Evolutionary conservation across 2,797 vertebrate genomes (phyloP).

Genomic region (Nyctibius grandis): DNA sequence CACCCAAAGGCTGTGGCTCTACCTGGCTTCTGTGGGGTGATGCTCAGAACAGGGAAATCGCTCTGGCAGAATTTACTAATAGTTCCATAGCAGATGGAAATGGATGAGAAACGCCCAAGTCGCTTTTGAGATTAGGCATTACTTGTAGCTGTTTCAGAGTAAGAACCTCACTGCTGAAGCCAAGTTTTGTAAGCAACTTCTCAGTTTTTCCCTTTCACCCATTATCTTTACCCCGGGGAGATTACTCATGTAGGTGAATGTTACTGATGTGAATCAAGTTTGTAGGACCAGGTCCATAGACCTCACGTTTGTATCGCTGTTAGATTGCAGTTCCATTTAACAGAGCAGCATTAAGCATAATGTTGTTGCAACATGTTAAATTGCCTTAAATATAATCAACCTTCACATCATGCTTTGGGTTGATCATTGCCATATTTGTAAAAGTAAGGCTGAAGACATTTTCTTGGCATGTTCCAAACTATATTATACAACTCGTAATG

Average conservation of each 20-base stretch:
- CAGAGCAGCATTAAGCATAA: background rate
- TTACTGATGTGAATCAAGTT: background rate
- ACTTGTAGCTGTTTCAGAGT: background rate
- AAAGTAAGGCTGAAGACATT: background rate
- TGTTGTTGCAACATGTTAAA: constrained; percentile 4
- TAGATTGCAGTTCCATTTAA: background rate
- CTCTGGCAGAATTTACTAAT: background rate
- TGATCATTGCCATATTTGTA: constrained; percentile 44
- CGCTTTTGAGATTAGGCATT: accelerated
- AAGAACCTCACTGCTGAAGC: background rate
- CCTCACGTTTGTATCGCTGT: background rate
- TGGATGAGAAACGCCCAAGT: accelerated
- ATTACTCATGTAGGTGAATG: background rate
- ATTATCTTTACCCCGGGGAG: background rate
- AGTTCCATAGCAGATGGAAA: background rate
- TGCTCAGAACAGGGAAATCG: accelerated
- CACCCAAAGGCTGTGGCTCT: background rate
- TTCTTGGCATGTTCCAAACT: background rate
- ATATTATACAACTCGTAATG: background rate
- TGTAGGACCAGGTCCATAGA: background rate
- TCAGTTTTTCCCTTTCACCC: background rate
- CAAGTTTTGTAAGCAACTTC: background rate
- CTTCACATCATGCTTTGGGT: background rate
- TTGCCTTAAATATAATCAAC: background rate
- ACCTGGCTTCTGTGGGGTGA: background rate